Evolutionary conservation across 2,797 vertebrate species (phyloP), one percentile per base, ranked within the genome.

Genomic region (Basileuterus tristriatus): DNA sequence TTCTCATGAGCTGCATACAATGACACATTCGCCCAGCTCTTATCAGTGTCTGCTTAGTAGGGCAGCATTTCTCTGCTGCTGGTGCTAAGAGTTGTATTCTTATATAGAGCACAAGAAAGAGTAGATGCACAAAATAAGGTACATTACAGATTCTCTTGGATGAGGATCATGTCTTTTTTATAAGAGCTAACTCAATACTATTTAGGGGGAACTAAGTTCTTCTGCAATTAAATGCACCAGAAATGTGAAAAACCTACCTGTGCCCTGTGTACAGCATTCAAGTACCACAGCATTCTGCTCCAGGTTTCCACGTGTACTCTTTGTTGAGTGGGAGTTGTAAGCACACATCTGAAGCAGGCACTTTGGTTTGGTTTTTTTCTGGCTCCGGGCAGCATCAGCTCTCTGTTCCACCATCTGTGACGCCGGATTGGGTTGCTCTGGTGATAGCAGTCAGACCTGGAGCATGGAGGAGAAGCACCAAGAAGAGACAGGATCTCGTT

Each of bases 31-130:
- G 2, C 67, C 86, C 80, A 93, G 86, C 80, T 95, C 80, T 92
- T 63, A 75, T 20, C 71, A 37, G 75, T 0, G 0, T 70, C 79
- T 95, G 2, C 83, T 53, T 30, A 59, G 50, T 41, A 74, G 67
- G 80, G 65, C 90, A 55, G 79, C n/a, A 24, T 72, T 88, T 84
- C n/a, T 72, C 69, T 94, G 64, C 80, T 26, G 5, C 50, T 89
- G 94, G 83, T 93, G 89, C 95, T 96, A 95, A 58, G 52, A 50
- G 70, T 43, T 41, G 53, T 69, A 76, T 87, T 83, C 58, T 91
- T 68, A 36, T 3, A n/a, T 8, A 91, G 41, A 82, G 74, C 90
- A 93, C 63, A 82, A 89, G 71, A 89, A 94, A 44, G 72, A 90
- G 46, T 8, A 71, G 47, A 67, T 86, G 83, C 67, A 84, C 70